Evolutionary conservation across 2,113 vertebrate species (phyloP), one percentile per base, ranked within the genome.

Genomic region (Laticauda colubrina): DNA sequence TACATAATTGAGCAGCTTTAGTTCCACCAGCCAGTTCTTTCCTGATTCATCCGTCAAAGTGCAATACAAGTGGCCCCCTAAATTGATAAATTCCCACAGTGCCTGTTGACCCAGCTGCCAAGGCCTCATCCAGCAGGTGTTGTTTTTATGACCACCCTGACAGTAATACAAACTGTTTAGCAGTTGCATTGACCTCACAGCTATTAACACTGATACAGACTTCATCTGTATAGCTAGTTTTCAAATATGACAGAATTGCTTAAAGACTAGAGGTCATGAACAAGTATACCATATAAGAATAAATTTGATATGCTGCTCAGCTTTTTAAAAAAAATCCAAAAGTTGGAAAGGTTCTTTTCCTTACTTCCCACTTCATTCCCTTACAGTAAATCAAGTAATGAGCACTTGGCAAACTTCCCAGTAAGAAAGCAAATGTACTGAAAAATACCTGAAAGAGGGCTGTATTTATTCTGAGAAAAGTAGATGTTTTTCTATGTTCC

Each of bases 101-200:
- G 99, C 98, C 99, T 99, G 98, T 99, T 99, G 99, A 99, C 99
- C 99, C 98, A 99, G 98, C 99, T 99, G 99, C 98, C 98, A 98
- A 98, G 98, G 98, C 98, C 98, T 98, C 98, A 97, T 98, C 98
- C 98, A 98, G 98, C 99, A 99, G 99, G 99, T 99, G 98, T 98
- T 99, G 98, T 99, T 99, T 99, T 99, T 98, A 98, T 97, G 99
- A 98, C 98, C 99, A 99, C 99, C 99, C 99, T 98, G 99, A 98
- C 98, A 98, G 99, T 98, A 98, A 98, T 98, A 98, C 98, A 99
- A 98, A 98, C 98, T 99, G 98, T 99, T 99, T 99, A 99, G 98
- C 98, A 98, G 98, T 98, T 97, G 98, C 98, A 97, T 97, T 99
- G 98, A 99, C 99, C 99, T 99, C 98, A 98, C 97, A 98, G 98